These are phyloP conservation scores for Pelochelys cantorii DNA, from an alignment of 2,797 vertebrate genomes.

Conservation along the genomic window DNA sequence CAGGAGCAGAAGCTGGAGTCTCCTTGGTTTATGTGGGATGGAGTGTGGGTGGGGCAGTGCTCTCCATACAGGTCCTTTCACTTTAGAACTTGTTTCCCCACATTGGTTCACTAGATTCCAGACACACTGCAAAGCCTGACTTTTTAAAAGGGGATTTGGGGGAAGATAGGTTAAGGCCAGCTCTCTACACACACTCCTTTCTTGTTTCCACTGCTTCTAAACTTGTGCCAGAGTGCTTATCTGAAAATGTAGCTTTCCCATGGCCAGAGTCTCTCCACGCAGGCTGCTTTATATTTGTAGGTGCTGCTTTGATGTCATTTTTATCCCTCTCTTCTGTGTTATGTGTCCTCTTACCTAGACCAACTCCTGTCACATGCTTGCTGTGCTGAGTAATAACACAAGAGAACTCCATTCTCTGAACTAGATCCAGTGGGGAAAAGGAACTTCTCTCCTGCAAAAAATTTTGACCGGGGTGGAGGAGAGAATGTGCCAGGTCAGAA, in stretches of 20 bases:
- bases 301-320: neutral
- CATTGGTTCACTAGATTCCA: neutral
- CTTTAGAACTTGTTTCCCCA: neutral
- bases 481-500: neutral
- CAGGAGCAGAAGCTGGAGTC: neutral
- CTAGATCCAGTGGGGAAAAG: neutral
- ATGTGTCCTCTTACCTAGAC: neutral
- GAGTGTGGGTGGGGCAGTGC: neutral
- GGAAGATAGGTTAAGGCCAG: neutral
- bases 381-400: neutral
- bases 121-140: neutral
- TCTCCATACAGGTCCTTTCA: neutral
- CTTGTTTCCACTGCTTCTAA: slow-evolving; percentile 19
- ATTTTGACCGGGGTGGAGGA: neutral
- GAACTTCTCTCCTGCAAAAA: neutral
- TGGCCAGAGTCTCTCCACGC: neutral
- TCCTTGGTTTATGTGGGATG: neutral
- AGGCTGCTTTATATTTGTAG: neutral
- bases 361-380: neutral
- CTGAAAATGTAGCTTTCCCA: slow-evolving; percentile 2
- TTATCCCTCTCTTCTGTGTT: neutral
- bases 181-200: neutral
- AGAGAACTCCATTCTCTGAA: neutral
- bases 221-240: neutral
- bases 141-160: neutral